Percentiles rank a stretch among this genome's conserved stretches.
Conservation (phyloP, 2,113 vertebrate species). For the Solenodon paradoxus region DNA sequence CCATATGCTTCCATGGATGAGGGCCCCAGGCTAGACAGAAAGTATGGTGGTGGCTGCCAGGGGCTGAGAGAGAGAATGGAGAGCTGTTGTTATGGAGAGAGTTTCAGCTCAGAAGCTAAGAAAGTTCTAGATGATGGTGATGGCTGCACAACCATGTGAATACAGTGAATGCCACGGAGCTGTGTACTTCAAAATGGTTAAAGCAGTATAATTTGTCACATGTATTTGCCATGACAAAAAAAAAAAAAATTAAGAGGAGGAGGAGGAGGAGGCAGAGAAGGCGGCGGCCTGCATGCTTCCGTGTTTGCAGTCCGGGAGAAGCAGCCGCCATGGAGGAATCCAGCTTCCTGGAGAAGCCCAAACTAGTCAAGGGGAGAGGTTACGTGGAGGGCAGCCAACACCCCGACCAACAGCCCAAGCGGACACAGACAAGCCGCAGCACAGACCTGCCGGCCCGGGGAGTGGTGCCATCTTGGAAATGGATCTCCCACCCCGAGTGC, state of each 20-base stretch:
- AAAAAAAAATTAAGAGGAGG: background rate
- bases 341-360: background rate
- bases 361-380: background rate
- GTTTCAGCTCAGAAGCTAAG: background rate
- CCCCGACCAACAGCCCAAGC: background rate
- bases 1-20: background rate
- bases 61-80: accelerated
- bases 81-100: background rate
- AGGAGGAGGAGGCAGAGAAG: background rate
- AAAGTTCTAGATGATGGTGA: background rate
- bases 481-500: background rate
- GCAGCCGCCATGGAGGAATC: background rate
- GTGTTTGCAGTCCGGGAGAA: background rate
- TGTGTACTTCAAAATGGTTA: background rate
- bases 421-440: background rate
- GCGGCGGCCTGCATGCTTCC: background rate
- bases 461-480: background rate
- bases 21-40: background rate
- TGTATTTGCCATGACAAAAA: background rate
- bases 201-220: background rate
- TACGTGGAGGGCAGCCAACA: accelerated
- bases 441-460: accelerated
- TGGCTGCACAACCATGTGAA: too few relatives aligned
- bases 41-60: too few relatives aligned
- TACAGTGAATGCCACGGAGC: background rate